These are phyloP conservation scores for Chionomys nivalis DNA, from an alignment of 2,113 vertebrate species.

Conservation along the genomic window DNA sequence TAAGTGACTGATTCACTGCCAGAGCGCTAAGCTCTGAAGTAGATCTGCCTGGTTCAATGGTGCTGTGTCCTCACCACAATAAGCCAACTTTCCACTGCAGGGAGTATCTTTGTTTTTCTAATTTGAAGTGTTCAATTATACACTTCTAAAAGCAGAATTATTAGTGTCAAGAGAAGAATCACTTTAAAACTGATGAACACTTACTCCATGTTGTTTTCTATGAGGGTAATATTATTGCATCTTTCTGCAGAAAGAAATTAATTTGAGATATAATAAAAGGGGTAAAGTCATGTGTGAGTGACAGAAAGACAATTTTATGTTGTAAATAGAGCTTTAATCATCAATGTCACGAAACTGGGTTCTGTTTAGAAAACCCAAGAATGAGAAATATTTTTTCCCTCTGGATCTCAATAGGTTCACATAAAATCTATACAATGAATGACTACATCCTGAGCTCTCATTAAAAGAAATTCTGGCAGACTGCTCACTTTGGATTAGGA, in stretches of 20 bases:
- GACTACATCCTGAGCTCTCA: neutral
- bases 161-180: neutral
- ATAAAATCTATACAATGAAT: neutral
- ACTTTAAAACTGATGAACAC: slow-evolving; percentile 29
- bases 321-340: neutral
- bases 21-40: neutral
- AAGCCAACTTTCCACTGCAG: neutral
- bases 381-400: neutral
- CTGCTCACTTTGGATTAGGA: neutral
- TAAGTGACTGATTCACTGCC: slow-evolving; percentile 40
- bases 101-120: neutral
- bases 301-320: neutral
- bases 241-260: slow-evolving; percentile 20
- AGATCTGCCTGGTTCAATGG: neutral
- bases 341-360: neutral
- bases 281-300: neutral
- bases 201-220: neutral
- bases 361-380: neutral
- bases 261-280: neutral
- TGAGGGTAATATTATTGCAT: neutral
- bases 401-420: neutral
- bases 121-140: neutral
- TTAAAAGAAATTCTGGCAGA: neutral
- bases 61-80: neutral
- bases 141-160: slow-evolving; percentile 14